phyloP scores from a whole-genome alignment of 2,113 vertebrate species.

The Odocoileus virginianus region DNA sequence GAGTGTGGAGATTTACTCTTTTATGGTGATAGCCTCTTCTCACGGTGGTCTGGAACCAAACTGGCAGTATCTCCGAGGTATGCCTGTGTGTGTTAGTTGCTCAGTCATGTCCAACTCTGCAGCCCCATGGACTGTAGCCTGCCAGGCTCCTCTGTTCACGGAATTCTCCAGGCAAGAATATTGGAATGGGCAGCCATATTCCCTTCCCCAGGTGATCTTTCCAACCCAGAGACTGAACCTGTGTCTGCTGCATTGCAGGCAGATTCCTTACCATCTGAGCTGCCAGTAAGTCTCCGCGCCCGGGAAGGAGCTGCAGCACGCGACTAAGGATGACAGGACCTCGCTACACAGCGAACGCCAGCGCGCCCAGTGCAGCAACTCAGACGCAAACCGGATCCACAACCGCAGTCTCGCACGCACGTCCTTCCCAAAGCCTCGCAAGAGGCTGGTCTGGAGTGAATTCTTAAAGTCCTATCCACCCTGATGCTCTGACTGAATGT shows the following conservation, averaged over 20 bases:
- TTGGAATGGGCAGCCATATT: not conserved
- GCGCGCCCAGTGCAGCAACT: fast-evolving
- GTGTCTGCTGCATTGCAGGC: not conserved
- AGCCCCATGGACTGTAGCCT: not conserved
- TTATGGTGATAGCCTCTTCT: not conserved
- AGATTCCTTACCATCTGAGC: not conserved
- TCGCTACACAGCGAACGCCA: fast-evolving
- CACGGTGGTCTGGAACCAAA: not conserved
- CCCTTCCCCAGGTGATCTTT: not conserved
- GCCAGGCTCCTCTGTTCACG: not conserved
- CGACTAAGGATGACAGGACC: fast-evolving
- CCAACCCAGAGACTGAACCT: not conserved
- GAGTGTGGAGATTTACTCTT: not conserved
- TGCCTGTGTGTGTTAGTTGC: not conserved
- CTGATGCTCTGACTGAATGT: not conserved
- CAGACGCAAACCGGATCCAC: fast-evolving
- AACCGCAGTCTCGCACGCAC: fast-evolving
- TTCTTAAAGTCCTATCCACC: not conserved
- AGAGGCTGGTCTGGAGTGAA: fast-evolving
- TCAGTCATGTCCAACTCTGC: not conserved
- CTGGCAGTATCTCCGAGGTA: not conserved
- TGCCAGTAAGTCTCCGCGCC: not conserved
- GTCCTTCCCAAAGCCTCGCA: not conserved
- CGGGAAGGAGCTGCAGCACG: not conserved
- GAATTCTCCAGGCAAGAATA: not conserved